Evolutionary conservation across 2,888 invertebrate genomes (phyloP), one percentile per base, ranked within the genome.

Genomic region (Lasioglossum malachurum): DNA sequence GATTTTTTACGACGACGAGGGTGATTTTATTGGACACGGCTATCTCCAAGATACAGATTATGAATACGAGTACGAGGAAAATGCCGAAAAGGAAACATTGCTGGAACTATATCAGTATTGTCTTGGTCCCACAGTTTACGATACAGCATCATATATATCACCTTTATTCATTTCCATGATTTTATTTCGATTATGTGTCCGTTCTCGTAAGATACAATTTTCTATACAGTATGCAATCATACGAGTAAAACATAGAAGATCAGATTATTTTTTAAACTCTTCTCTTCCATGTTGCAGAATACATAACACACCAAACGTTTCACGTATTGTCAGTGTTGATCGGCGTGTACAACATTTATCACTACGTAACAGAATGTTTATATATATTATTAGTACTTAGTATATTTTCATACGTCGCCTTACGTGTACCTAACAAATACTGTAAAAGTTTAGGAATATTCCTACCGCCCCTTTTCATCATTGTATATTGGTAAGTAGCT

Each of bases 291-390:
- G 38, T 91, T 92, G 27, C 91, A 94, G 93, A 85, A 81, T 87
- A 87, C 80, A 57, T 88, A 60, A 89, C 94, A 5, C 78, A 91
- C 3, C 90, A 83, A 74, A 69, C 89, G 31, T 93, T 93, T 77
- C 94, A 95, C 73, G 49, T 83, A 60, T 67, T 93, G 27, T 95
- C 95, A 31, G 87, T 90, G 4, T 57, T 92, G 2, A 92, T 92
- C 49, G 95, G 95, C 14, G 82, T 94, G 49, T 93, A 87, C 77
- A 89, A 93, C 35, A 82, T 95, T 19, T 91, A 93, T 60, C 88
- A 93, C 83, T 95, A 95, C 75, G 95, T 93, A 35, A 83, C 90
- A 38, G 95, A 95, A 87, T 93, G 94, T 83, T 91, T 95, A 64
- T 90, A 92, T 81, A 86, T 93, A 69, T 84, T 95, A 38, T 53